Base-by-base conservation (phyloP, 1,140 invertebrate species). In the Alviniconcha marisindica region DNA sequence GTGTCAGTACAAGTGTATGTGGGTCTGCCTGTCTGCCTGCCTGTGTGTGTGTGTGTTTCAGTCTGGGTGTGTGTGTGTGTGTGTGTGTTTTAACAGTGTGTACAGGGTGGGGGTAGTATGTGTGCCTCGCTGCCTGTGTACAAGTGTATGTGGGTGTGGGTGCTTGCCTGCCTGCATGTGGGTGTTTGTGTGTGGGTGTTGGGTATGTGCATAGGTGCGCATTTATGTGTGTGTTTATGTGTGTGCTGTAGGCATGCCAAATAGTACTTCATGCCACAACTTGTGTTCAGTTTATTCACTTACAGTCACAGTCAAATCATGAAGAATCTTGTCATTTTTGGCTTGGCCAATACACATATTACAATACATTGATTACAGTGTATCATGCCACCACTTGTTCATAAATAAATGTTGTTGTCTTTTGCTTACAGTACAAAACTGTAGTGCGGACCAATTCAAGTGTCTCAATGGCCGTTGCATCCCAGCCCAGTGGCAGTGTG, bases 401-500 rank as follows among this genome's bases (percentile, higher is more conserved):
- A 54, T 54, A 54, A 14, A 54, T 54, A 14, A 54, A 31, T 36
- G n/a, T 71, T 38, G 31, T 24, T 66, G 71, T 66, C 48, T 38
- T 33, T 69, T 48, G 7, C 18, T 48, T 48, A 10, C 44, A 48
- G 44, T n/a, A n/a, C n/a, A 18, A 2, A 66, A 38, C 12, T 85
- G 84, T 33, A 63, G 31, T 36, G n/a, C 56, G 0, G 82, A 85
- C 42, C 82, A 81, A 54, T 71, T 69, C 60, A n/a, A 69, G 40
- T 78, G 73, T n/a, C 54, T 28, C 94, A 89, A 89, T 0, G 98
- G 98, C 0, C 97, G 98, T 88, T 99, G 98, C 91, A 98, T 99
- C 81, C 98, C 98, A 0, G 95, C 96, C 85, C 96, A 96, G 5
- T 98, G 97, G 97, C 95, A 97, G 0, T 99, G 97, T 90, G 98